A percentile compares a stretch with the other conserved stretches of the same genome.
phyloP scores from a whole-genome alignment of 2,113 vertebrate species.

The Nothoprocta perdicaria region DNA sequence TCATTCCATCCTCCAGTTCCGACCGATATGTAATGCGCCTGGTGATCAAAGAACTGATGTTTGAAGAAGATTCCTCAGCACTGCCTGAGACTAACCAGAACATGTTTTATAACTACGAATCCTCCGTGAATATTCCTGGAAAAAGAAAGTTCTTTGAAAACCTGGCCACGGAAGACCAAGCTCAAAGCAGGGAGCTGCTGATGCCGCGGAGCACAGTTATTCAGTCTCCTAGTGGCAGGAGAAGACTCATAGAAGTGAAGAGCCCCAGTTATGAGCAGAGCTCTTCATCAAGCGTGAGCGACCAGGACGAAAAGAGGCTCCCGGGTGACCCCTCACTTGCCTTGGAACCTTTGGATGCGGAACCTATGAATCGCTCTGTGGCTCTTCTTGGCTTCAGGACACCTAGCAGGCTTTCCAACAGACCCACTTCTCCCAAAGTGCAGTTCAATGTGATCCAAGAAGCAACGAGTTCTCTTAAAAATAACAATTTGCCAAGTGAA shows the following conservation, averaged over 20 bases:
- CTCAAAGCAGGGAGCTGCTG: slow-evolving; percentile 79
- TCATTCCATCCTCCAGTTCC: slow-evolving; percentile 87
- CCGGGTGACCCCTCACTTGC: slow-evolving; percentile 74
- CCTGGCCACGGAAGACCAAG: slow-evolving; percentile 76
- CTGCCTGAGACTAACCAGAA: slow-evolving; percentile 45
- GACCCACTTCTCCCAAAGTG: slow-evolving; percentile 78
- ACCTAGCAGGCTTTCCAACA: slow-evolving; percentile 76
- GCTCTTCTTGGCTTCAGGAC: slow-evolving; percentile 75
- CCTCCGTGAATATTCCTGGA: slow-evolving; percentile 72
- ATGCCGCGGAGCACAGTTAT: slow-evolving; percentile 78
- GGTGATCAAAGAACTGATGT: slow-evolving; percentile 81
- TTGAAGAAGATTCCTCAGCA: slow-evolving; percentile 73
- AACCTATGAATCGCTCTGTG: slow-evolving; percentile 79
- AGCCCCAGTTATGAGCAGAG: slow-evolving; percentile 79
- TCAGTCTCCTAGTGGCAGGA: slow-evolving; percentile 78
- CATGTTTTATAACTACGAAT: slow-evolving; percentile 60
- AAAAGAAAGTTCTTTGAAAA: slow-evolving; percentile 85
- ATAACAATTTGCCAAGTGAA: slow-evolving; percentile 73
- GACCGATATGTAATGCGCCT: slow-evolving; percentile 87
- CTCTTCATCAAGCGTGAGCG: slow-evolving; percentile 78
- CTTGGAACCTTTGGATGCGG: slow-evolving; percentile 81
- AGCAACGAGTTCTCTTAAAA: slow-evolving; percentile 68
- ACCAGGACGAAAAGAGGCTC: slow-evolving; percentile 78
- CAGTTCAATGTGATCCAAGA: slow-evolving; percentile 65
- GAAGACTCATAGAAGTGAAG: slow-evolving; percentile 81